Percentiles rank a stretch among this genome's conserved stretches.
Evolutionary conservation across 2,113 vertebrate genomes (phyloP).

Genomic region (Clarias magur): DNA sequence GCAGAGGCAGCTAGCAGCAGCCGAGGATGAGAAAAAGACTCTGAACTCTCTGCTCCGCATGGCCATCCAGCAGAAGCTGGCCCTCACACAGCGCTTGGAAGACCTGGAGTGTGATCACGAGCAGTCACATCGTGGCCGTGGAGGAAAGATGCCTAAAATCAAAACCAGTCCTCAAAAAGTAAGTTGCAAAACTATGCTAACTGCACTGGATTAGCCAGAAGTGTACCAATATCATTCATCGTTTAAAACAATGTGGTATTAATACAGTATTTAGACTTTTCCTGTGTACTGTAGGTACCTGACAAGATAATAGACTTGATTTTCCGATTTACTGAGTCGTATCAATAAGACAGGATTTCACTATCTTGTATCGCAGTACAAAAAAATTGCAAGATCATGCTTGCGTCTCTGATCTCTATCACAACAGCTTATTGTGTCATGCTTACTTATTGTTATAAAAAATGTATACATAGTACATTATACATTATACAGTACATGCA

Average conservation of each 20-base stretch:
- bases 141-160: constrained; percentile 89
- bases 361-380: background rate
- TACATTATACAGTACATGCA: too few species aligned
- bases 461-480: background rate
- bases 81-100: constrained; percentile 93
- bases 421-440: too few species aligned
- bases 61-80: constrained; percentile 99
- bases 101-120: constrained; percentile 98
- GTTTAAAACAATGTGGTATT: constrained; percentile 55
- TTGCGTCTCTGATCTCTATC: background rate
- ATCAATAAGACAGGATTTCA: background rate
- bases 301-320: constrained; percentile 59
- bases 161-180: constrained; percentile 97
- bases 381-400: background rate
- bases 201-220: constrained; percentile 60
- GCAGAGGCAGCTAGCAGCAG: constrained; percentile 96
- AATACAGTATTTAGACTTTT: constrained; percentile 50
- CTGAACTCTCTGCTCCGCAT: constrained; percentile 94
- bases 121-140: constrained; percentile 88
- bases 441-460: background rate
- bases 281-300: constrained; percentile 13
- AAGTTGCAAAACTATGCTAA: constrained; percentile 81
- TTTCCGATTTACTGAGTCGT: background rate
- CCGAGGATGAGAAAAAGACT: constrained; percentile 98
- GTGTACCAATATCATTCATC: constrained; percentile 59